Base-by-base conservation (phyloP, 2,113 vertebrate genomes). In the Seriola dumerili region DNA sequence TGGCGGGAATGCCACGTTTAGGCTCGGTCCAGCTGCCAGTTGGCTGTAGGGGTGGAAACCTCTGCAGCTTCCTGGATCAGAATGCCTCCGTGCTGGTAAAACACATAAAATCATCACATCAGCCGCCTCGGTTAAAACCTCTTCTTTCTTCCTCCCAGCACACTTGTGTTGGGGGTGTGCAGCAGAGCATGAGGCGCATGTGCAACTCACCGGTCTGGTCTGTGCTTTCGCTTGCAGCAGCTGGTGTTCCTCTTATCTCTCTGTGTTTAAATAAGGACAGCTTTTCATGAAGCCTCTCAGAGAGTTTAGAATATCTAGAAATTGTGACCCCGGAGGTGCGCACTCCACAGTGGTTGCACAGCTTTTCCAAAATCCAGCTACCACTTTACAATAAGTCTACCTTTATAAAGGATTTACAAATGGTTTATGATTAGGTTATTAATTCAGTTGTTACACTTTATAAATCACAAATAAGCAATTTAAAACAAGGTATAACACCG, bases 71-170 rank as follows among this genome's bases (percentile, higher is more conserved):
- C 93, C 96, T 97, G 95, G 96, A 97, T 96, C 96, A 96, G 95
- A 97, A 96, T 85, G 94, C 96, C 91, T 96, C 97, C 94, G 95
- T 97, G 96, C 96, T 97, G 97, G 97, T 98, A 97, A 98, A 94
- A 68, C 89, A 94, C 23, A 68, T 88, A 23, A 25, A 50, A 25
- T 79, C 68, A 68, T 72, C 61, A 69, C 76, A 36, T 67, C 82
- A 16, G 32, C 54, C 13, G 8, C 54, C 10, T 50, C 3, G 2
- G 34, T 19, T 61, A 3, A 72, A 66, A 54, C 17, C 68, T 44
- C 58, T 95, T 94, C 91, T 94, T 94, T 95, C 93, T 95, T 95
- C 95, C 93, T 92, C 76, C 65, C 25, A 91, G 34, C 55, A 52
- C 25, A 90, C 93, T 95, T 55, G 1, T 76, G 91, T 57, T 38